phyloP scores from a whole-genome alignment of 2,888 invertebrate species.

The Ramazzottius varieornatus region DNA sequence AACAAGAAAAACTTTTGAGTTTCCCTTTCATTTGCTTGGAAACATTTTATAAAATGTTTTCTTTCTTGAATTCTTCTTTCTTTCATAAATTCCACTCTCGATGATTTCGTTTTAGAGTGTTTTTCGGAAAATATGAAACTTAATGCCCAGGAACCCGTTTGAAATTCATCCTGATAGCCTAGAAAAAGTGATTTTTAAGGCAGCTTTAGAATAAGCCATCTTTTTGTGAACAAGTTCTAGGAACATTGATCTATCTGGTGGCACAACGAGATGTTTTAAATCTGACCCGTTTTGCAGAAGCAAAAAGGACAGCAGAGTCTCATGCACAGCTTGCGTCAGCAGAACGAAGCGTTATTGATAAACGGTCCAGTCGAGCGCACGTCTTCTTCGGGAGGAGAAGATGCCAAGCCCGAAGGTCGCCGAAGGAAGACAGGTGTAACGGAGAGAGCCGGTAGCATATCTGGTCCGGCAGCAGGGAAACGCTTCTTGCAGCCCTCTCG shows the following conservation, averaged over 20 bases:
- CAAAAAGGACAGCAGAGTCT: slow-evolving; percentile 80
- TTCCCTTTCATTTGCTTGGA: neutral
- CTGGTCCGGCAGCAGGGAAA: neutral
- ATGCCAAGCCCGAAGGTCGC: slow-evolving; percentile 8
- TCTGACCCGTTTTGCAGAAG: slow-evolving; percentile 5
- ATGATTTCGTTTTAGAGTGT: too few species aligned
- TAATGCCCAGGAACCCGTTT: too few species aligned
- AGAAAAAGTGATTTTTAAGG: too few species aligned
- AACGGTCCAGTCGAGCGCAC: slow-evolving; percentile 8
- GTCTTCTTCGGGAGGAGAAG: slow-evolving; percentile 10
- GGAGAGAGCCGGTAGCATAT: neutral
- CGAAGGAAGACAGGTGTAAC: neutral
- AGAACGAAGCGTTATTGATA: slow-evolving; percentile 24
- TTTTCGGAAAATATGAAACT: too few species aligned
- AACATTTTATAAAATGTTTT: neutral
- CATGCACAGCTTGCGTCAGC: slow-evolving; percentile 63
- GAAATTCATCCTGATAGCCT: too few species aligned
- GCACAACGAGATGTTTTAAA: too few species aligned
- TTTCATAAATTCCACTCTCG: too few species aligned
- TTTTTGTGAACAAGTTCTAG: too few species aligned
- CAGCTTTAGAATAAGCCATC: too few species aligned
- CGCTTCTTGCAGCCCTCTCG: neutral
- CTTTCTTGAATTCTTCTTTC: neutral
- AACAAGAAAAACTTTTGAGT: slow-evolving; percentile 4
- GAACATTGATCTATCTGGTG: too few species aligned